Evolutionary conservation across 2,797 vertebrate species (phyloP).

Genomic region (Myoxocephalus aenaeus): DNA sequence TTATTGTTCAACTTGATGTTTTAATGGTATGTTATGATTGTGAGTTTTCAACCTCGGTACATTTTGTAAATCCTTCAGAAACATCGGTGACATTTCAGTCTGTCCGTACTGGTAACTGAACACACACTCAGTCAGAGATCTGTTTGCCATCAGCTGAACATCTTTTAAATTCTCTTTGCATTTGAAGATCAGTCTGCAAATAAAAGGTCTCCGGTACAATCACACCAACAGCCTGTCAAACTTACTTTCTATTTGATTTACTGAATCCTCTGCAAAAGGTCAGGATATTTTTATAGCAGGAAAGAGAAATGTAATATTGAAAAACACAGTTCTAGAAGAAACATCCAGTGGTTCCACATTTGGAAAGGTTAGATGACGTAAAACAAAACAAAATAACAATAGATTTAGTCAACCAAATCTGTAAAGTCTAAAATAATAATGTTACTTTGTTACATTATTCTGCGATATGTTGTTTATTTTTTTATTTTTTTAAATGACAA

Average conservation of each 20-base stretch:
- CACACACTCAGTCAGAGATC: no score
- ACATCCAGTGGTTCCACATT: not conserved
- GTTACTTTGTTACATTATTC: not conserved
- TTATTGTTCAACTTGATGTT: not conserved
- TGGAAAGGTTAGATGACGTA: not conserved
- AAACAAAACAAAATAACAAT: not conserved
- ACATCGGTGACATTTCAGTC: not conserved
- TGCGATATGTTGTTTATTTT: not conserved
- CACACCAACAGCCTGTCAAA: not conserved
- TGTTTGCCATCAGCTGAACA: not conserved
- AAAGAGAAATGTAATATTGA: not conserved
- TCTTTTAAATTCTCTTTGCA: not conserved
- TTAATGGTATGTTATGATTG: not conserved
- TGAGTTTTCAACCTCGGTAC: not conserved
- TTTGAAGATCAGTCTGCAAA: not conserved
- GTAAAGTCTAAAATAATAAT: not conserved
- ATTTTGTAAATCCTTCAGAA: constrained; percentile 3
- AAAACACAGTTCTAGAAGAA: not conserved
- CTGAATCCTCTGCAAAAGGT: not conserved
- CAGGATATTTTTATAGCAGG: no score
- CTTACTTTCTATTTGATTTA: not conserved
- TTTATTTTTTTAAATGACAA: not conserved
- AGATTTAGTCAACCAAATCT: not conserved
- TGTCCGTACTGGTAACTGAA: not conserved
- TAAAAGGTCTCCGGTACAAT: not conserved